Evolutionary conservation across 1,140 invertebrate species (phyloP).

Genomic region (Octopus sinensis): DNA sequence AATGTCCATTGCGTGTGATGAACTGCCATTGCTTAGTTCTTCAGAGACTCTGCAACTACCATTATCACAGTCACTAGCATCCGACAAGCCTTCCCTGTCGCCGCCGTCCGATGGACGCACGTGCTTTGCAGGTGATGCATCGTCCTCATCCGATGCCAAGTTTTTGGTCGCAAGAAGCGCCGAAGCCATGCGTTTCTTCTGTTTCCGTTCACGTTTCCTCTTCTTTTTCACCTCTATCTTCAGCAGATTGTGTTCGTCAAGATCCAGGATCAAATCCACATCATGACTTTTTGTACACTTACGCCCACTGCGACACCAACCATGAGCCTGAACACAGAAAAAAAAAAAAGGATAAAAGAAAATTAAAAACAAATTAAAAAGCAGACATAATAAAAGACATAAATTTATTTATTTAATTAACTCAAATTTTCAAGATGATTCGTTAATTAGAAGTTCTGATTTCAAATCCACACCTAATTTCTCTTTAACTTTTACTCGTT

Average conservation of each 20-base stretch:
- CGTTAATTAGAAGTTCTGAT: no score
- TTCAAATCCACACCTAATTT: no score
- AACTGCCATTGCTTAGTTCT: background rate
- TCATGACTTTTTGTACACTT: conserved; percentile 55
- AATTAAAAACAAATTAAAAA: no score
- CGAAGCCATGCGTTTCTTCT: conserved; percentile 2
- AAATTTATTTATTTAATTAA: no score
- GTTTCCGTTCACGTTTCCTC: conserved; percentile 15
- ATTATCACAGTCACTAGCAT: background rate
- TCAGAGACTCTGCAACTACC: background rate
- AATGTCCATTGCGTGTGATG: conserved; percentile 25
- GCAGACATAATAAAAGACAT: no score
- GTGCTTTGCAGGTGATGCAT: background rate
- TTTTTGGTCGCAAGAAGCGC: background rate
- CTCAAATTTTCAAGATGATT: no score
- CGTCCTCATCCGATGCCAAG: background rate
- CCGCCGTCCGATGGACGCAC: background rate
- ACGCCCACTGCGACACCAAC: conserved; percentile 50
- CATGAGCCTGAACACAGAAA: conserved; percentile 50
- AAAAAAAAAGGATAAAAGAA: no score
- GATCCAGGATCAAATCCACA: conserved; percentile 49
- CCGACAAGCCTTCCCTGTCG: background rate
- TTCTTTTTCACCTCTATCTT: conserved; percentile 27
- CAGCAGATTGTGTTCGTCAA: conserved; percentile 18
- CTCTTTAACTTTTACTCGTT: no score